Evolutionary conservation across 2,113 vertebrate species (phyloP), one percentile per base, ranked within the genome.

Genomic region (Pteruthius melanotis): DNA sequence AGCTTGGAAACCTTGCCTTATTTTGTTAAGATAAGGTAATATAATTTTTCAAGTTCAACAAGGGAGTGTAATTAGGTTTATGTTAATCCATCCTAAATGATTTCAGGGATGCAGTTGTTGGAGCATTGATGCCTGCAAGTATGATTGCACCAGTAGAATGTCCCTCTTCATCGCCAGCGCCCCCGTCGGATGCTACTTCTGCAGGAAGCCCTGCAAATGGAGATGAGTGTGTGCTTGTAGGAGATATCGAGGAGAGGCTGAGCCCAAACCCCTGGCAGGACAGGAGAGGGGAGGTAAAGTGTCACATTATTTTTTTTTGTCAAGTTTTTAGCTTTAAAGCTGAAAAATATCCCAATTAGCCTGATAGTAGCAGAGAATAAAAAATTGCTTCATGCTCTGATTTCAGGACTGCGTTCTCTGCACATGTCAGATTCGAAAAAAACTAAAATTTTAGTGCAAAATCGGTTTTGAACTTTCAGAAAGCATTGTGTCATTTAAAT

Each of bases 91-190:
- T 85, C 19, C 28, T 87, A 44, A 92, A 93, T 77, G 4, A 59
- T 96, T 97, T 77, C 97, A 99, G 99, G 96, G 99, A 99, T 89
- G 98, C 99, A 3, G 99, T 99, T 88, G 99, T 99, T 12, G 99
- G 98, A 52, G 99, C 99, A 15, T 23, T 99, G 95, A 99, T 99
- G 99, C 99, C 99, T 19, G 98, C 99, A 50, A 98, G 98, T 96
- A 99, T 99, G 99, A 99, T 99, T 22, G 96, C 99, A 74, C 99
- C 99, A 2, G 97, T 99, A 45, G 99, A 99, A 95, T 99, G 99
- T 94, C 98, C 98, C 21, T 98, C 99, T 90, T 98, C 98, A 61
- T 99, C 99, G 0, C 99, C 99, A 10, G 97, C 98, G 2, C 98
- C 99, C 0, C 97, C 98, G 7, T 98, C 98, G 11, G 99, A 99